phyloP scores from a whole-genome alignment of 30 jellyfish, hydroid and myxozoan genomes.

The Turritopsis rubra region DNA sequence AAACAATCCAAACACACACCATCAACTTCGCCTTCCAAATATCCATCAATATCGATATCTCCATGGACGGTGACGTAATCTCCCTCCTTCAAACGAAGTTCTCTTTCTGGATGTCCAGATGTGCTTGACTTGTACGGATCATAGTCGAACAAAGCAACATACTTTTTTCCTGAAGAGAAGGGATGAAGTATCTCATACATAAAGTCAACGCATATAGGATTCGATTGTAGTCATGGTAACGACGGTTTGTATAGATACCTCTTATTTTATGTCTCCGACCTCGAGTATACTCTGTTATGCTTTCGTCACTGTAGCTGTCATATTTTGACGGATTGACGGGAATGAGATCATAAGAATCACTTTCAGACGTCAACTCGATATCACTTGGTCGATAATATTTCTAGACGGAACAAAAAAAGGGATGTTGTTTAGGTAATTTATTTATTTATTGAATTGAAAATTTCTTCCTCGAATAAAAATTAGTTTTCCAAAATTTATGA shows the following conservation, averaged over 20 bases:
- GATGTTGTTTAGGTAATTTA: too few relatives aligned
- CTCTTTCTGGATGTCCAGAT: conserved; percentile 69
- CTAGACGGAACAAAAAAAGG: too few relatives aligned
- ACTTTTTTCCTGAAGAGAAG: background rate
- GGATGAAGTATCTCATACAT: background rate
- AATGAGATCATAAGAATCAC: conserved; percentile 7
- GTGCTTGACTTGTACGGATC: conserved; percentile 69
- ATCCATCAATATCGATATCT: conserved; percentile 84
- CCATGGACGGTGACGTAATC: conserved; percentile 84
- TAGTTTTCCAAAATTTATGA: background rate
- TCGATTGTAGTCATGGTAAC: background rate
- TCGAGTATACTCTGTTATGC: conserved; percentile 8
- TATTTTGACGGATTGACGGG: conserved; percentile 3
- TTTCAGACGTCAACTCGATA: conserved; percentile 16
- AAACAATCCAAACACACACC: too few relatives aligned
- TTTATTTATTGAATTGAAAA: too few relatives aligned
- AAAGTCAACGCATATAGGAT: background rate
- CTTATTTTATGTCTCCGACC: background rate
- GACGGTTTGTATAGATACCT: background rate
- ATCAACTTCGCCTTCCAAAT: conserved; percentile 67
- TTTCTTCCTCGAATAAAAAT: too few relatives aligned
- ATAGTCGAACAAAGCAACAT: conserved; percentile 58
- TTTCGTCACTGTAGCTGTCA: conserved; percentile 29
- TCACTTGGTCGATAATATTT: conserved; percentile 19
- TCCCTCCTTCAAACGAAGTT: conserved; percentile 70